These are phyloP conservation scores for Oreochromis tanganicae DNA, from an alignment of 2,113 vertebrate genomes.

Conservation along the genomic window DNA sequence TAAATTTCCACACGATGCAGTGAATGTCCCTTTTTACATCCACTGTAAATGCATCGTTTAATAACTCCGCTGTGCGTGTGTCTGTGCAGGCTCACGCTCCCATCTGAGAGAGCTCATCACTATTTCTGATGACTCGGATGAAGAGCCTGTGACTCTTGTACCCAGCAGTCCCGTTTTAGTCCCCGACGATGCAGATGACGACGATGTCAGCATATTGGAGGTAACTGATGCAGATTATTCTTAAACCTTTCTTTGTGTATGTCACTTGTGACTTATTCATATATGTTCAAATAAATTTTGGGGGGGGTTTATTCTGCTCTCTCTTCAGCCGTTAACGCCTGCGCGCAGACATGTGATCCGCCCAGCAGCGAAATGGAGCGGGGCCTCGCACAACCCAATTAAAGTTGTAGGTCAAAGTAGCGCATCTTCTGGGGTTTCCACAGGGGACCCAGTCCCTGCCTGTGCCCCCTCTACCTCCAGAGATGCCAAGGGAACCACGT, in stretches of 20 bases:
- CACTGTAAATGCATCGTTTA: not conserved
- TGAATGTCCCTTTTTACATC: not conserved
- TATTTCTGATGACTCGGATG: conserved; percentile 90
- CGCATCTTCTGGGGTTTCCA: not conserved
- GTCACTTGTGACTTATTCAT: not conserved
- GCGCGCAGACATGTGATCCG: conserved; percentile 59
- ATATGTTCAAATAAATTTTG: not conserved
- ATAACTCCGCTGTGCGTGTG: not conserved
- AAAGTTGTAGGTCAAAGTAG: conserved; percentile 11
- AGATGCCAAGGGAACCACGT: conserved; percentile 22
- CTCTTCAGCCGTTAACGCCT: conserved; percentile 31
- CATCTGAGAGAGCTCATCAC: conserved; percentile 78
- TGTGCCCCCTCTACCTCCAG: conserved; percentile 54
- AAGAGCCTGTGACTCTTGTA: conserved; percentile 75
- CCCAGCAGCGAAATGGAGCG: conserved; percentile 53
- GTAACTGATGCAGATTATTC: conserved; percentile 45
- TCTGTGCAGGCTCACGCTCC: conserved; percentile 19
- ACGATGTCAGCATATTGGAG: conserved; percentile 83
- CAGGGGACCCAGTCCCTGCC: not conserved
- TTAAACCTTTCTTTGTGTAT: fast-evolving
- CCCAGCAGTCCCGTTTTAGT: conserved; percentile 69
- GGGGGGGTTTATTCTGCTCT: not conserved
- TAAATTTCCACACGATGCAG: not conserved
- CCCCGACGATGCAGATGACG: conserved; percentile 70
- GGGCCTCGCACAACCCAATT: not conserved